These are phyloP conservation scores for Acanthaster planci DNA, from an alignment of 35 echinoderm and acorn worm genomes.

Conservation along the genomic window DNA sequence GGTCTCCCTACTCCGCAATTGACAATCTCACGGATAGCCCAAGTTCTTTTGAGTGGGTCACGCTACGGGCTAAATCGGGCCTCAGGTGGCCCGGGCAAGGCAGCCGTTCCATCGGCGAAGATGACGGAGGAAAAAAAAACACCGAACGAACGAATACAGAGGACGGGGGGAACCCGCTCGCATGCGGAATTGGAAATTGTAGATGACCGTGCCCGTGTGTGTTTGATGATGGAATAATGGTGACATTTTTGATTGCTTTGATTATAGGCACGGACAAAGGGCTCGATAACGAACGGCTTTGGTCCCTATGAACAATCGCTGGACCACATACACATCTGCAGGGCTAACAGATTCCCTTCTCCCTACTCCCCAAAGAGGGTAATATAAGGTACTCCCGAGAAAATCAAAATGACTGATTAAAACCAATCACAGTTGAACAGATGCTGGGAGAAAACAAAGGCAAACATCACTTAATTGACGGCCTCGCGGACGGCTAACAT, in stretches of 20 bases:
- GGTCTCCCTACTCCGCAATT: not conserved
- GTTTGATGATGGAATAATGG: slow-evolving; percentile 26
- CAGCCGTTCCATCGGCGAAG: no score
- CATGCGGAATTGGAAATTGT: slow-evolving; percentile 23
- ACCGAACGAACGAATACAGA: no score
- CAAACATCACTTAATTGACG: no score
- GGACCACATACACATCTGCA: no score
- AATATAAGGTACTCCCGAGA: no score
- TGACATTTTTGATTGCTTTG: slow-evolving; percentile 17
- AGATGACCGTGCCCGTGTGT: slow-evolving; percentile 21
- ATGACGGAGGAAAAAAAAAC: not conserved
- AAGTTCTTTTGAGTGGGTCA: slow-evolving; percentile 10
- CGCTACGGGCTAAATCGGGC: not conserved
- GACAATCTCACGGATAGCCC: not conserved
- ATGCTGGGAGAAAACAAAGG: no score
- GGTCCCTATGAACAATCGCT: no score
- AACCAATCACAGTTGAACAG: no score
- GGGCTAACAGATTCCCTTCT: no score
- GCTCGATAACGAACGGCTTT: slow-evolving; percentile 7
- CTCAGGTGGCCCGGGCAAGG: not conserved
- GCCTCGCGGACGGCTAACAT: no score
- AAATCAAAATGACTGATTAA: no score
- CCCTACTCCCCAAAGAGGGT: no score
- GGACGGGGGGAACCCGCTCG: not conserved
- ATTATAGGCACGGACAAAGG: slow-evolving; percentile 21